A percentile compares a stretch with the other conserved stretches of the same genome.
These are phyloP conservation scores for Pseudorhiza aurosa DNA, from an alignment of 30 jellyfish, hydroid and myxozoan species.

Conservation along the genomic window DNA sequence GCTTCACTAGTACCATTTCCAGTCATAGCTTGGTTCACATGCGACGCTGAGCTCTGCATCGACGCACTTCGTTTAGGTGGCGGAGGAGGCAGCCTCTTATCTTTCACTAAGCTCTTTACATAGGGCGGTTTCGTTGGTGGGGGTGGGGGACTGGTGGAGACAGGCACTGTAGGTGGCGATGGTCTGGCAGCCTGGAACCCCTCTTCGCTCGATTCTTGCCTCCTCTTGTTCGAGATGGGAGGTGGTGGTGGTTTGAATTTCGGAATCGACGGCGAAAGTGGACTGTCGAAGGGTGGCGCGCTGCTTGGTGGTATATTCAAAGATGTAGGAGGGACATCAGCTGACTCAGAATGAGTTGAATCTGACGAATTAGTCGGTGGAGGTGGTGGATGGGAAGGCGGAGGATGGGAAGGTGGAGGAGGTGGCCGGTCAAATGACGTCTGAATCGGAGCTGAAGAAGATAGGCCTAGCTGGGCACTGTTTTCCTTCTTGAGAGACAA, in stretches of 20 bases:
- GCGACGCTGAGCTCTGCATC: conserved; percentile 38
- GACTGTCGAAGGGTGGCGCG: background rate
- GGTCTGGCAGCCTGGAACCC: too few relatives aligned
- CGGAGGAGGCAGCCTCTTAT: conserved; percentile 38
- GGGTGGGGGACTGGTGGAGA: conserved; percentile 36
- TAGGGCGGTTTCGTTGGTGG: conserved; percentile 17
- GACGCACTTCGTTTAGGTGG: conserved; percentile 69
- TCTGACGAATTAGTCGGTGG: background rate
- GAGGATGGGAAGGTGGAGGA: background rate
- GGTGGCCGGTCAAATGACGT: background rate
- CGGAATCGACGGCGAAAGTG: conserved; percentile 37
- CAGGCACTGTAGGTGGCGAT: conserved; percentile 6
- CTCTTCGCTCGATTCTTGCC: background rate
- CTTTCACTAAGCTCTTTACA: background rate
- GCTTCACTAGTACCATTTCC: background rate
- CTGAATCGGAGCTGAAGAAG: too few relatives aligned
- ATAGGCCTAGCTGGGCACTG: too few relatives aligned
- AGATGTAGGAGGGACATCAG: background rate
- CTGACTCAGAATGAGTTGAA: background rate
- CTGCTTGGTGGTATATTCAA: background rate
- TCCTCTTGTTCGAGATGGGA: background rate
- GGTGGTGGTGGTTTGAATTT: conserved; percentile 55
- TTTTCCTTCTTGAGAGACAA: background rate
- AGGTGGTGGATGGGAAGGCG: conserved; percentile 25
- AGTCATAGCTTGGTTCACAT: background rate